phyloP scores from a whole-genome alignment of 2,888 invertebrate species.

The Digitonthophagus gazella region DNA sequence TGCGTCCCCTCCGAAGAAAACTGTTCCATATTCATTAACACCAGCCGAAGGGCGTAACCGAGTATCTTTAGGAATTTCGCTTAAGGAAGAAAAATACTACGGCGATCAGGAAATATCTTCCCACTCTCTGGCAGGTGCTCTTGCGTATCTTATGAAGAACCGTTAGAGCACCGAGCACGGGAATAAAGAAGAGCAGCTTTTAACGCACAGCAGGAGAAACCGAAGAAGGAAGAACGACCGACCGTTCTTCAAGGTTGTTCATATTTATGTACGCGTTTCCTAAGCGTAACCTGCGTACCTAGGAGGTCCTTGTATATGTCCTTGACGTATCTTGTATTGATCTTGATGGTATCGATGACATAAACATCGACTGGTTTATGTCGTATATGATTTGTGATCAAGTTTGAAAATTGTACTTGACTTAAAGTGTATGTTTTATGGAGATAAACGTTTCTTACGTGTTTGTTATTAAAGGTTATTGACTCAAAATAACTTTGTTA shows the following conservation, averaged over 20 bases:
- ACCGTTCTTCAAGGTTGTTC: not conserved
- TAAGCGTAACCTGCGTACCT: no score
- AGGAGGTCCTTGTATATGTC: no score
- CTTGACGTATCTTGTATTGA: no score
- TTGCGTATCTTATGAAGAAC: not conserved
- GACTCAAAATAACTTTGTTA: not conserved
- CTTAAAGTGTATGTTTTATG: no score
- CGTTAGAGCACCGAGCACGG: not conserved
- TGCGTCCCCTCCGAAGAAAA: not conserved
- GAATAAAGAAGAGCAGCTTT: not conserved
- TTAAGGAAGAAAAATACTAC: not conserved
- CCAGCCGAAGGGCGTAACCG: not conserved
- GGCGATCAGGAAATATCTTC: not conserved
- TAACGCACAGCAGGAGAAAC: not conserved
- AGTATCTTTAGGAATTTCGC: not conserved
- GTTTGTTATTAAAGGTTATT: not conserved
- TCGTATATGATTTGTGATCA: no score
- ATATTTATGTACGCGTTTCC: not conserved
- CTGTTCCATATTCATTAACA: not conserved
- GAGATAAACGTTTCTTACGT: not conserved
- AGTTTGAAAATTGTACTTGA: no score
- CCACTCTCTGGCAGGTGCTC: not conserved
- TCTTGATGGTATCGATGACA: no score
- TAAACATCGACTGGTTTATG: no score
- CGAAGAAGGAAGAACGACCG: not conserved